Evolutionary conservation across 1,140 invertebrate species (phyloP), one percentile per base, ranked within the genome.

Genomic region (Temnothorax nylanderi): DNA sequence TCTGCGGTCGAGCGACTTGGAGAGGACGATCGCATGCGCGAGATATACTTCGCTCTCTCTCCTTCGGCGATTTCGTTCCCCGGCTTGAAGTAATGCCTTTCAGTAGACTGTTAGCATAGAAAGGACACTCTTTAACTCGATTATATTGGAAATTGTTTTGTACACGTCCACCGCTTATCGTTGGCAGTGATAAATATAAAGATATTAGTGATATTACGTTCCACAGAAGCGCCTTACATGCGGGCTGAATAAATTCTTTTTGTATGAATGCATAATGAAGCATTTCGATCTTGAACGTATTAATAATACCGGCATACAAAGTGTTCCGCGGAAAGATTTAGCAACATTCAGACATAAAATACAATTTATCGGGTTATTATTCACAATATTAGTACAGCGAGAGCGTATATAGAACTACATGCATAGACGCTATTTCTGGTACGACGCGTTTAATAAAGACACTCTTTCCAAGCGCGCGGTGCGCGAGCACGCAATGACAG

Each of bases 371-470:
- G 26, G 44, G 32, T 78, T 49, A 78, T 64, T 76, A 76, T 58
- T 65, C 32, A 34, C 37, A 56, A 69, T 81, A 69, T 80, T 60
- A 76, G 18, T 56, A 60, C 11, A 47, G 26, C 18, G 26, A 41
- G 26, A 26, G 18, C 26, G 37, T 41, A 41, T 47, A 21, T 47
- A 60, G n/a, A 49, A 13, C 7, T 41, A 56, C 64, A 37, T 34
- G 65, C 34, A 34, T 56, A 72, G 1, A 7, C 37, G 37, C 10
- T 81, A 44, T 32, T 49, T 51, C 47, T 41, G 21, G 41, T 16
- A 18, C 10, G 32, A 82, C 32, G 64, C 21, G 58, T 65, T 92
- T 91, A 92, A 88, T 89, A 91, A 91, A 92, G 91, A 92, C 86
- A 78, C 84, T 86, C 78, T 89, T 81, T 11, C 21, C 44, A 64